Evolutionary conservation across 1,140 invertebrate genomes (phyloP).

Genomic region (Chironomus striatipennis): DNA sequence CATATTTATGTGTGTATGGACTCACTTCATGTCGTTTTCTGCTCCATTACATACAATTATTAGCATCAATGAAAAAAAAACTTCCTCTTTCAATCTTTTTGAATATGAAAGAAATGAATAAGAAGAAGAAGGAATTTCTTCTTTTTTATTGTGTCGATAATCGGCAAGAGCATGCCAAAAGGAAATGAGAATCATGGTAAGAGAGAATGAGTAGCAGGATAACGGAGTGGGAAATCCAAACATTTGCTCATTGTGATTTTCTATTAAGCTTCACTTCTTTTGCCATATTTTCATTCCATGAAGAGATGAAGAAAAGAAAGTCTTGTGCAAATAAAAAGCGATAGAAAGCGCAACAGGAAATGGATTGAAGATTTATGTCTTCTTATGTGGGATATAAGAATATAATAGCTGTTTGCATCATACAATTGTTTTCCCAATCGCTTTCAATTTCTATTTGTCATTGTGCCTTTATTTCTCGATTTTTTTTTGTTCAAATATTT

Average conservation of each 20-base stretch:
- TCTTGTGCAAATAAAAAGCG: constrained; percentile 15
- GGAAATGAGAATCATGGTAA: too few relatives aligned
- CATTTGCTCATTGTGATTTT: background rate
- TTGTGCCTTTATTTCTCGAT: background rate
- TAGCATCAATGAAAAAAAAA: too few relatives aligned
- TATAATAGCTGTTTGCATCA: constrained; percentile 10
- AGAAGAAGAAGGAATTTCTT: too few relatives aligned
- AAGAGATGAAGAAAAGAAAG: background rate
- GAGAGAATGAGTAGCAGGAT: too few relatives aligned
- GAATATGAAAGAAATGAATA: too few relatives aligned
- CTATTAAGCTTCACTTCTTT: background rate
- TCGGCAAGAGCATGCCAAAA: too few relatives aligned
- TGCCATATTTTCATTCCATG: background rate
- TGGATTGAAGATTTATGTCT: constrained; percentile 23
- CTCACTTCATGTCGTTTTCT: too few relatives aligned
- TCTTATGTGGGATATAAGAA: background rate
- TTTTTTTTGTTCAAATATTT: background rate
- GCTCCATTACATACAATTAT: too few relatives aligned
- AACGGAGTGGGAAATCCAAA: background rate
- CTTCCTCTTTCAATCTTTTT: too few relatives aligned
- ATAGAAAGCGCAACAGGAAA: constrained; percentile 6
- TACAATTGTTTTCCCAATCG: background rate
- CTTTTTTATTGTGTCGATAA: too few relatives aligned
- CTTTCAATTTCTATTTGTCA: background rate
- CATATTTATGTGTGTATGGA: too few relatives aligned